Evolutionary conservation across 2,113 vertebrate species (phyloP).

Genomic region (Plectropomus leopardus): DNA sequence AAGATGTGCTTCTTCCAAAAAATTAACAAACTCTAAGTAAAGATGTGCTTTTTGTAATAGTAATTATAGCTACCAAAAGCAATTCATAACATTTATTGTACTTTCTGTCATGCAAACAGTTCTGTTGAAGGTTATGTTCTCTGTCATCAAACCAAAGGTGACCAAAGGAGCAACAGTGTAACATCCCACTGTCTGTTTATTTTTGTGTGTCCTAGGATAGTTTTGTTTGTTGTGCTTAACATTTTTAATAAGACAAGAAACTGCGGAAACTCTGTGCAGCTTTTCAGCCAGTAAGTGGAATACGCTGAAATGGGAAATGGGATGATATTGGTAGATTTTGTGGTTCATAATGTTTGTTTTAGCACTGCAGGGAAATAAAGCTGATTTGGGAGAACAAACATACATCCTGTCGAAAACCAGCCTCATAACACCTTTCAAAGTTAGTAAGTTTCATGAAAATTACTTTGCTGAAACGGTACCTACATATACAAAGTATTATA

Average conservation of each 20-base stretch:
- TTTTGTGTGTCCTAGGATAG: not conserved
- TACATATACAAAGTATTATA: too few relatives aligned
- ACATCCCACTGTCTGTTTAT: not conserved
- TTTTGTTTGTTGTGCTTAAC: not conserved
- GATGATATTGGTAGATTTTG: not conserved
- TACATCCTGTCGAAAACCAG: not conserved
- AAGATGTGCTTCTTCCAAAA: not conserved
- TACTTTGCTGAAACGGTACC: too few relatives aligned
- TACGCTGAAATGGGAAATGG: not conserved
- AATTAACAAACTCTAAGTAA: slow-evolving; percentile 27
- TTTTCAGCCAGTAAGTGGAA: not conserved
- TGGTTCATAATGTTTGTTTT: not conserved
- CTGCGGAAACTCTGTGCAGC: not conserved
- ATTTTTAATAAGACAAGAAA: not conserved
- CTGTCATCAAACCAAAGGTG: not conserved
- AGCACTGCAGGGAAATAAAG: not conserved
- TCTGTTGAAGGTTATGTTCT: not conserved
- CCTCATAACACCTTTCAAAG: not conserved
- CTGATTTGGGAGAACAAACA: not conserved
- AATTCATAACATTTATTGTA: not conserved
- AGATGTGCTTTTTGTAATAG: not conserved
- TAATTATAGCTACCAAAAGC: slow-evolving; percentile 4
- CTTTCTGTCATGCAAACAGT: slow-evolving; percentile 23
- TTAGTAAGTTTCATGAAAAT: too few relatives aligned
- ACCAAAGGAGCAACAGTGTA: not conserved